Evolutionary conservation across 2,797 vertebrate species (phyloP).

Genomic region (Pseudocheirus occidentalis): DNA sequence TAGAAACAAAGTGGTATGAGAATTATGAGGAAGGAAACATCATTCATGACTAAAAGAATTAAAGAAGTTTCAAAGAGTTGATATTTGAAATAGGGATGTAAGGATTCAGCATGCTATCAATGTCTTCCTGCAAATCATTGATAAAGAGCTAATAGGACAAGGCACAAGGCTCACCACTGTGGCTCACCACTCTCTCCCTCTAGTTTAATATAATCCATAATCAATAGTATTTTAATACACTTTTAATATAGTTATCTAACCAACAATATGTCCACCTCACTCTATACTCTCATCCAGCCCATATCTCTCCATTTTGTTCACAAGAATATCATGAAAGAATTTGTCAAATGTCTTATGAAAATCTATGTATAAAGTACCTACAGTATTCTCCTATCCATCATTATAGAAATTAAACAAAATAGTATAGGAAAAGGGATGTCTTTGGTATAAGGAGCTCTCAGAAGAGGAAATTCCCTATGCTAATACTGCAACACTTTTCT

Average conservation of each 20-base stretch:
- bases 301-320: background rate
- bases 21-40: background rate
- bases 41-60: background rate
- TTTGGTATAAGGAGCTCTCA: background rate
- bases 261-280: background rate
- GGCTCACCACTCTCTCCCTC: background rate
- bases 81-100: background rate
- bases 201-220: background rate
- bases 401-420: background rate
- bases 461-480: background rate
- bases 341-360: background rate
- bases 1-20: background rate
- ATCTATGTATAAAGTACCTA: background rate
- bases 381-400: background rate
- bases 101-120: background rate
- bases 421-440: background rate
- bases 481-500: background rate
- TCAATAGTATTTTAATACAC: background rate
- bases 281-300: background rate
- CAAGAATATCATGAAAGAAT: background rate
- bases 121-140: background rate
- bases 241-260: background rate
- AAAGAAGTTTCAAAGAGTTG: background rate
- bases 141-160: background rate
- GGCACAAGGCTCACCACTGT: background rate